A percentile compares a stretch with the other conserved stretches of the same genome.
Evolutionary conservation across 2,888 invertebrate species (phyloP).

Genomic region (Venusia cambrica): DNA sequence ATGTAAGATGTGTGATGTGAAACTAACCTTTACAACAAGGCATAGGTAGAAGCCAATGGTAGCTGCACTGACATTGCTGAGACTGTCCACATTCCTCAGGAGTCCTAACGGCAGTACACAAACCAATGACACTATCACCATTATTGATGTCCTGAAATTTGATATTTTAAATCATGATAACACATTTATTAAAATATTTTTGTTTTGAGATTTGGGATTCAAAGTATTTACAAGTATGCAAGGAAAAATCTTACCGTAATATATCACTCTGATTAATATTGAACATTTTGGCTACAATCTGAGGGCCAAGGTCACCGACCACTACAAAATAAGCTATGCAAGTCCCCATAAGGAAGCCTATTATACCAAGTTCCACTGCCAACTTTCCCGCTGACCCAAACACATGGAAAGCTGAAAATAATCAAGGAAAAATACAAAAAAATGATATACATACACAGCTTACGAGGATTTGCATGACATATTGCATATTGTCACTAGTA

Average conservation of each 20-base stretch:
- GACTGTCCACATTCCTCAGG: constrained; percentile 93
- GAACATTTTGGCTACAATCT: constrained; percentile 90
- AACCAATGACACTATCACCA: constrained; percentile 86
- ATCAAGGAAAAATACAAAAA: too few relatives aligned
- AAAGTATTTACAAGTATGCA: too few relatives aligned
- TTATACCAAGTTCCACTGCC: constrained; percentile 94
- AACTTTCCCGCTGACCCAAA: constrained; percentile 96
- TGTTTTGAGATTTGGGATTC: too few relatives aligned
- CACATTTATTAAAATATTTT: too few relatives aligned
- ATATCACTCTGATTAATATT: constrained; percentile 85
- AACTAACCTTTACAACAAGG: constrained; percentile 89
- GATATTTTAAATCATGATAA: neutral
- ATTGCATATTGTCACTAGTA: too few relatives aligned
- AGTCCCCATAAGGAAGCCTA: constrained; percentile 96
- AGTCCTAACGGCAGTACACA: constrained; percentile 95
- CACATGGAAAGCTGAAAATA: constrained; percentile 89
- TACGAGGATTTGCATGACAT: too few relatives aligned
- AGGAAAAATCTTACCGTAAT: constrained; percentile 79
- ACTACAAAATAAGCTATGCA: constrained; percentile 98
- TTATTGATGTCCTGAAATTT: constrained; percentile 83
- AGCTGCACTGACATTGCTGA: constrained; percentile 92
- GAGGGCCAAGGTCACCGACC: constrained; percentile 98
- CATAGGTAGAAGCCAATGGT: constrained; percentile 96
- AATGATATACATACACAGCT: constrained; percentile 2
- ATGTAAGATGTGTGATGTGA: too few relatives aligned